These are phyloP conservation scores for Proctacanthus coquilletti DNA, from an alignment of 1,140 invertebrate species.

Conservation along the genomic window DNA sequence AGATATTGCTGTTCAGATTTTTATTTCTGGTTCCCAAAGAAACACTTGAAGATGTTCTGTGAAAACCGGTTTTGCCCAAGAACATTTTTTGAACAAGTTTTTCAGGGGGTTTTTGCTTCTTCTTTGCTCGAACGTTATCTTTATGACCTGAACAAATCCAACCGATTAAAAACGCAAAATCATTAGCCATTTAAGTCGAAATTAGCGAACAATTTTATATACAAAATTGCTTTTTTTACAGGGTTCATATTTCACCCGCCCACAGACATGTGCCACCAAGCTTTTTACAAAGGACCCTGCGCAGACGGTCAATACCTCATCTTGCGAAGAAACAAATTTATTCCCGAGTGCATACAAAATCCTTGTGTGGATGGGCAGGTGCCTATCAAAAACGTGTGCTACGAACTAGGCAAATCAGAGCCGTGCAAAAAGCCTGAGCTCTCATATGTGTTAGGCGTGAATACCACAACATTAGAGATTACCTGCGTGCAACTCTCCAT, in stretches of 20 bases:
- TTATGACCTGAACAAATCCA: background rate
- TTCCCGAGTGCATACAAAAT: conserved; percentile 42
- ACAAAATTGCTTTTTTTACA: conserved; percentile 19
- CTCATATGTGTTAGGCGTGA: conserved; percentile 30
- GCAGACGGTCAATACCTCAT: conserved; percentile 35
- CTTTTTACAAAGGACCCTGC: conserved; percentile 46
- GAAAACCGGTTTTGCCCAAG: too few species aligned
- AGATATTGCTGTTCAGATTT: background rate
- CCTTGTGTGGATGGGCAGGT: conserved; percentile 38
- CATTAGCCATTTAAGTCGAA: background rate
- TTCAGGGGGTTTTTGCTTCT: too few species aligned
- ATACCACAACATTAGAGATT: conserved; percentile 31
- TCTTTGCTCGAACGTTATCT: too few species aligned
- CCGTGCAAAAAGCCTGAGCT: conserved; percentile 24
- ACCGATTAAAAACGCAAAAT: background rate
- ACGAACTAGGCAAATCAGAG: conserved; percentile 27
- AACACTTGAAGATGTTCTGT: background rate
- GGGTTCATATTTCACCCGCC: conserved; percentile 43
- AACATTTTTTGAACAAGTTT: too few species aligned
- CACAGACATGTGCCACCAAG: conserved; percentile 40
- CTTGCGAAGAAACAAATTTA: conserved; percentile 31
- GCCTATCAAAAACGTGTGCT: conserved; percentile 33
- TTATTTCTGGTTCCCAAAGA: background rate
- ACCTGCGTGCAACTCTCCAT: conserved; percentile 30
- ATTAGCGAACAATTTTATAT: background rate